Conservation (phyloP, 1,140 invertebrate species). For the Zaprionus africanus region DNA sequence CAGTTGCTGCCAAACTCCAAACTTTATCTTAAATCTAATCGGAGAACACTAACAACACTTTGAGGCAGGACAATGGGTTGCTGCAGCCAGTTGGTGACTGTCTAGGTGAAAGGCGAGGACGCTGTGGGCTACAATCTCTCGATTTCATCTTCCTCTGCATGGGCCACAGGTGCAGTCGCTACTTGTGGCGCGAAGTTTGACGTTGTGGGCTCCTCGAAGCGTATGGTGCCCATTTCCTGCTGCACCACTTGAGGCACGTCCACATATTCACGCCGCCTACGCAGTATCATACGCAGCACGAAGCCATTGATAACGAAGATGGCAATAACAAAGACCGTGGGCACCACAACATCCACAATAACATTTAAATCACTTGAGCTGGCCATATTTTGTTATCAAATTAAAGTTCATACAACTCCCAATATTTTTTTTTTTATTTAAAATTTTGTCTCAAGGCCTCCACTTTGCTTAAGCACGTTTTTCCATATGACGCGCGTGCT, state of each 20-base stretch:
- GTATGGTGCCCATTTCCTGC: constrained; percentile 4
- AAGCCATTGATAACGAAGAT: constrained; percentile 63
- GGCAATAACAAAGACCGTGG: constrained; percentile 44
- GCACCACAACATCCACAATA: constrained; percentile 63
- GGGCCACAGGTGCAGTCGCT: not conserved
- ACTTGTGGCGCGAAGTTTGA: constrained; percentile 3
- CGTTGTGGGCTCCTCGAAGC: constrained; percentile 21
- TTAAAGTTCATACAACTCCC: constrained; percentile 57
- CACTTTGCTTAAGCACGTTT: constrained; percentile 61
- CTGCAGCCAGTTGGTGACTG: not conserved
- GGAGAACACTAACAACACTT: constrained; percentile 3
- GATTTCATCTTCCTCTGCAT: constrained; percentile 48
- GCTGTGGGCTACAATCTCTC: constrained; percentile 52
- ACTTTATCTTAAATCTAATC: constrained; percentile 15
- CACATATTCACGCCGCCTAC: constrained; percentile 52
- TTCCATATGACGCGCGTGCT: constrained; percentile 70
- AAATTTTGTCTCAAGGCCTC: constrained; percentile 5
- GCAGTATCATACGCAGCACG: constrained; percentile 60
- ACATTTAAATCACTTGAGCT: constrained; percentile 56
- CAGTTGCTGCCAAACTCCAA: constrained; percentile 7
- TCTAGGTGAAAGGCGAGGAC: not conserved
- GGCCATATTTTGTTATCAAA: constrained; percentile 30
- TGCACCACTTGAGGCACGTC: constrained; percentile 14
- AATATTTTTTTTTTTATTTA: constrained; percentile 16
- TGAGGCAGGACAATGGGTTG: not conserved